Conservation (phyloP, 2,888 invertebrate species). For the Rhyacophila evoluta region DNA sequence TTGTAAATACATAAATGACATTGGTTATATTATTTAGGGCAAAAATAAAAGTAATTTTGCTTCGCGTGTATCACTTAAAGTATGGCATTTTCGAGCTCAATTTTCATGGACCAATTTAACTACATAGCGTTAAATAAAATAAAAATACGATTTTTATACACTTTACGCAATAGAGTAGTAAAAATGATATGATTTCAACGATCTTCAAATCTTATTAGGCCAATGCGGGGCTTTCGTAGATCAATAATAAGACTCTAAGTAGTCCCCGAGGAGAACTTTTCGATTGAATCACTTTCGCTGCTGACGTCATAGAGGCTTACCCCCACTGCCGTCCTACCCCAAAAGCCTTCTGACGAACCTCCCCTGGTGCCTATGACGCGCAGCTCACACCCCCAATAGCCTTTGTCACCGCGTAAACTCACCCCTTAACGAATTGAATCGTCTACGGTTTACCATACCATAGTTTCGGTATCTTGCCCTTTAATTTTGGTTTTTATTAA, state of each 20-base stretch:
- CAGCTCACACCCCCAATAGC: not conserved
- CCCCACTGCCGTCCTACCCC: not conserved
- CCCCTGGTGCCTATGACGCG: constrained; percentile 21
- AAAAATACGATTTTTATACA: too few relatives aligned
- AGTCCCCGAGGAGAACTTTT: not conserved
- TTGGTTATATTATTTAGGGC: too few relatives aligned
- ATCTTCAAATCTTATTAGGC: not conserved
- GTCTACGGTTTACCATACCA: too few relatives aligned
- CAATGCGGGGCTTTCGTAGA: constrained; percentile 8
- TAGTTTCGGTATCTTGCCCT: too few relatives aligned
- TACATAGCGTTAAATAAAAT: too few relatives aligned
- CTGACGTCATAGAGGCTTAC: constrained; percentile 32
- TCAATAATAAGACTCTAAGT: constrained; percentile 23
- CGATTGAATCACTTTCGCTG: constrained; percentile 40
- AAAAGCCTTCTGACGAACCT: not conserved
- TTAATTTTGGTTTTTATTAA: too few relatives aligned
- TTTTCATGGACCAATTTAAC: too few relatives aligned
- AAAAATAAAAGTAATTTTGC: too few relatives aligned
- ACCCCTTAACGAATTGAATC: not conserved
- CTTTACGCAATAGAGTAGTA: too few relatives aligned
- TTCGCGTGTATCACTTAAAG: too few relatives aligned
- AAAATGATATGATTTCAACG: not conserved
- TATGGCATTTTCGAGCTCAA: too few relatives aligned
- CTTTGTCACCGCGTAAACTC: not conserved
- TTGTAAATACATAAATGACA: not conserved